phyloP scores from a whole-genome alignment of 2,113 vertebrate species.

The Hystrix brachyura region DNA sequence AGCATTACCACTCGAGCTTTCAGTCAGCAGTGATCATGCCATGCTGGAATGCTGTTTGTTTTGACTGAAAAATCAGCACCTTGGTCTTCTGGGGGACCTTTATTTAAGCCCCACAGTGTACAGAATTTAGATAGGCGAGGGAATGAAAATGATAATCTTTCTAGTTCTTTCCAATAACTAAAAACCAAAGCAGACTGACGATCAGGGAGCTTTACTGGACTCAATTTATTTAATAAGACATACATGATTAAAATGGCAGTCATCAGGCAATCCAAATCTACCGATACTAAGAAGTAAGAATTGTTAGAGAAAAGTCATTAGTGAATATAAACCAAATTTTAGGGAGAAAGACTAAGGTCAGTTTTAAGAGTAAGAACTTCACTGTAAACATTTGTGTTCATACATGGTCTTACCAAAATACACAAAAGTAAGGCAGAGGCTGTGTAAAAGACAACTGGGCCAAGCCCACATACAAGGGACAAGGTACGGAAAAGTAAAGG shows the following conservation, averaged over 20 bases:
- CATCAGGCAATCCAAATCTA: constrained; percentile 59
- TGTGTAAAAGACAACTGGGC: background rate
- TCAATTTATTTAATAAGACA: constrained; percentile 57
- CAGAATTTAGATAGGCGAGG: background rate
- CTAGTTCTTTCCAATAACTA: constrained; percentile 38
- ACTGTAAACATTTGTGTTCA: constrained; percentile 46
- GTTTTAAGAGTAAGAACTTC: constrained; percentile 61
- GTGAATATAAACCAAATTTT: constrained; percentile 29
- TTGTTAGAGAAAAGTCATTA: constrained; percentile 35
- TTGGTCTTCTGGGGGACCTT: background rate
- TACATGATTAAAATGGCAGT: background rate
- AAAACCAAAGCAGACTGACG: constrained; percentile 30
- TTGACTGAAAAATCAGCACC: background rate
- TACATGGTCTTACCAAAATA: constrained; percentile 33
- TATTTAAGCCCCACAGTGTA: background rate
- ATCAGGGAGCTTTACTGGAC: constrained; percentile 60
- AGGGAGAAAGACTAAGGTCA: background rate
- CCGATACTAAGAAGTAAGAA: constrained; percentile 11
- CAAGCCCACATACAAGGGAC: background rate
- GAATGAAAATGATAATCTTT: background rate
- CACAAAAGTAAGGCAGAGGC: constrained; percentile 43
- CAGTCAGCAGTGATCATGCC: background rate
- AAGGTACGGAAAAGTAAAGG: background rate
- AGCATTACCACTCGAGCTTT: background rate
- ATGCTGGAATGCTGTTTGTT: background rate